These are phyloP conservation scores for Hippopotamyrus pictus DNA, from an alignment of 2,797 vertebrate species.

Conservation along the genomic window DNA sequence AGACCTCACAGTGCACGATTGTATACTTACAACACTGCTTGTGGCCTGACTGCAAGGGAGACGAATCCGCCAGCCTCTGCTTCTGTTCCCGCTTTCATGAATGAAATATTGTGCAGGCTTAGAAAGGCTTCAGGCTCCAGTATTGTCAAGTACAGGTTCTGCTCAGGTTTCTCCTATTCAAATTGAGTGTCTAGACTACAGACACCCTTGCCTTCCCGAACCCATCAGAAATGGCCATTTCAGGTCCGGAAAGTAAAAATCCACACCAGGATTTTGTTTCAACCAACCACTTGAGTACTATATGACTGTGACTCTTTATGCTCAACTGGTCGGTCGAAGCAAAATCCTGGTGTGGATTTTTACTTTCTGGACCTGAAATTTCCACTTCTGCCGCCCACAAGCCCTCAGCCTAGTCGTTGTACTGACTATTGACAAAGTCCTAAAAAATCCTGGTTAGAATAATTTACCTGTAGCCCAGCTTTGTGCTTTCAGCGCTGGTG, in stretches of 20 bases:
- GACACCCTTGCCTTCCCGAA: constrained; percentile 36
- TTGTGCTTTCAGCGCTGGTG: not conserved
- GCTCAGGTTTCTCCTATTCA: constrained; percentile 29
- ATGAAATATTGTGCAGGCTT: constrained; percentile 35
- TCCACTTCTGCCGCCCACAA: not conserved
- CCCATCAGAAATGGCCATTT: too few species aligned
- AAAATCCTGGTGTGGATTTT: too few species aligned
- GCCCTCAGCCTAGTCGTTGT: not conserved
- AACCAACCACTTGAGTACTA: too few species aligned
- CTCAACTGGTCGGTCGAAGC: too few species aligned
- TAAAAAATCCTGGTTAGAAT: not conserved
- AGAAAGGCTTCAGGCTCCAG: not conserved
- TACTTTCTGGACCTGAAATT: too few species aligned
- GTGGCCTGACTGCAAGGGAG: constrained; percentile 25
- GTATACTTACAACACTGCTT: not conserved
- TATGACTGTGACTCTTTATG: too few species aligned
- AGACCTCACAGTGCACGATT: not conserved
- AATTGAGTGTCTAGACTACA: constrained; percentile 55
- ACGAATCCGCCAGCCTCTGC: constrained; percentile 41
- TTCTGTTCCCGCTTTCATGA: constrained; percentile 40
- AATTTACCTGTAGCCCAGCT: not conserved
- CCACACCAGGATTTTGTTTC: too few species aligned
- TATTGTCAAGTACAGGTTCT: not conserved
- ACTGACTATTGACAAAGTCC: not conserved
- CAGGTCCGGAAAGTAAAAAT: too few species aligned